These are phyloP conservation scores for Eledone cirrhosa DNA, from an alignment of 2,888 invertebrate genomes.

Conservation along the genomic window DNA sequence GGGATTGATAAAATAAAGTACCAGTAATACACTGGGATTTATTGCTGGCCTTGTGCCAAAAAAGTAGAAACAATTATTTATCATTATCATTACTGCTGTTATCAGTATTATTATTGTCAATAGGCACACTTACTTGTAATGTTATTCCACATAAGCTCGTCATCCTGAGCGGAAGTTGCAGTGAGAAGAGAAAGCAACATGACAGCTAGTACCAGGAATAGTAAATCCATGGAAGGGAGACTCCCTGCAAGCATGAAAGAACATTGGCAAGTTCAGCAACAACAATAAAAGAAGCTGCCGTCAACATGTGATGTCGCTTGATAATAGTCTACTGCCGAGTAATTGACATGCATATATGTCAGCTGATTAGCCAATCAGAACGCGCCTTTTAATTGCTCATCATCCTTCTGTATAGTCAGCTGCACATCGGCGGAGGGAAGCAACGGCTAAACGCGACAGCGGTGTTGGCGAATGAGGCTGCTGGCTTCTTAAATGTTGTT, in stretches of 20 bases:
- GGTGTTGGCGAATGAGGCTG: neutral
- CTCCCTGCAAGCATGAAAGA: conserved; percentile 26
- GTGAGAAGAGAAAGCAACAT: conserved; percentile 18
- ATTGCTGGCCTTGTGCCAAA: too few species aligned
- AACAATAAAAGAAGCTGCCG: conserved; percentile 23
- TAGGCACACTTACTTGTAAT: neutral
- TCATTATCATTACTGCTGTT: too few species aligned
- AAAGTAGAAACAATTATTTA: too few species aligned
- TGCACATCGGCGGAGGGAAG: conserved; percentile 14
- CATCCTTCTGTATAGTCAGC: conserved; percentile 3
- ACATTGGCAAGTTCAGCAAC: conserved; percentile 26
- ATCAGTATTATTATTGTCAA: too few species aligned
- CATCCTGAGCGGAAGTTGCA: conserved; percentile 13
- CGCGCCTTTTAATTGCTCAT: conserved; percentile 25
- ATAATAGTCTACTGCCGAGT: conserved; percentile 10
- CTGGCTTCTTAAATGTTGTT: too few species aligned
- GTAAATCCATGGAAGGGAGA: conserved; percentile 25
- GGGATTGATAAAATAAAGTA: too few species aligned
- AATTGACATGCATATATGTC: conserved; percentile 28
- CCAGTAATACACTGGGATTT: too few species aligned
- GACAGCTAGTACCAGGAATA: conserved; percentile 14
- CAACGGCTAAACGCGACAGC: neutral
- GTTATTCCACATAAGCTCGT: conserved; percentile 25
- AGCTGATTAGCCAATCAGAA: conserved; percentile 26
- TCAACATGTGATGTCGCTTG: conserved; percentile 27